Base-by-base conservation (phyloP, 1,140 invertebrate genomes). In the Probaryconus sp. region DNA sequence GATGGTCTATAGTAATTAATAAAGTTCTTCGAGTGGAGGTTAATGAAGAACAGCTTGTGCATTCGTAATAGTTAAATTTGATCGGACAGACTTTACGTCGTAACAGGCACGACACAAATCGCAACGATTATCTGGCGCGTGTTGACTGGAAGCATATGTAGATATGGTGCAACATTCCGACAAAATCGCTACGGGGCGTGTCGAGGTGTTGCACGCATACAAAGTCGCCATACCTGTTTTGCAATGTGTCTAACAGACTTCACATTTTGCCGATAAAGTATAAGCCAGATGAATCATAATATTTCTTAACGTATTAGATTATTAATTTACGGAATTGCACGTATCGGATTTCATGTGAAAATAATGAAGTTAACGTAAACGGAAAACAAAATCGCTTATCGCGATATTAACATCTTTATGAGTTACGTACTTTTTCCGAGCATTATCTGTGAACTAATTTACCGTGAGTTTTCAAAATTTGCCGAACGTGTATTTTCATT, bases 81-180 rank as follows among this genome's bases (percentile, higher is more conserved):
- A 48, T 48, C 16, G 11, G 35, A 40, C 43, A 31, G 9, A 37
- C 3, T 38, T 48, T 48, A 14, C 24, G 28, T 30, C 9, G 40
- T 5, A 38, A 17, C 18, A 5, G 14, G 40, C 45, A 31, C 35
- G 37, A 26, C 26, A 21, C 58, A 63, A 63, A 63, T 63, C 47
- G 33, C 10, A 3, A n/a, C 28, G 30, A 64, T 64, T 64, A 64
- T 64, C 60, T 45, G 13, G 20, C 26, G 28, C 13, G 38, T 53
- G 35, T 43, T 53, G 48, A 43, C 47, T 53, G 28, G 16, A 20
- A 43, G 60, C 18, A 30, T 30, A 50, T 42, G 45, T 40, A 35
- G 38, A 64, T 64, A 33, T 48, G 47, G 37, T 45, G 31, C 48
- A 53, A 67, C 63, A 67, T 67, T 67, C 63, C 63, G 50, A 40